Percentiles rank a stretch among this genome's conserved stretches.
Evolutionary conservation across 1,140 invertebrate species (phyloP).

Genomic region (Artemia franciscana): DNA sequence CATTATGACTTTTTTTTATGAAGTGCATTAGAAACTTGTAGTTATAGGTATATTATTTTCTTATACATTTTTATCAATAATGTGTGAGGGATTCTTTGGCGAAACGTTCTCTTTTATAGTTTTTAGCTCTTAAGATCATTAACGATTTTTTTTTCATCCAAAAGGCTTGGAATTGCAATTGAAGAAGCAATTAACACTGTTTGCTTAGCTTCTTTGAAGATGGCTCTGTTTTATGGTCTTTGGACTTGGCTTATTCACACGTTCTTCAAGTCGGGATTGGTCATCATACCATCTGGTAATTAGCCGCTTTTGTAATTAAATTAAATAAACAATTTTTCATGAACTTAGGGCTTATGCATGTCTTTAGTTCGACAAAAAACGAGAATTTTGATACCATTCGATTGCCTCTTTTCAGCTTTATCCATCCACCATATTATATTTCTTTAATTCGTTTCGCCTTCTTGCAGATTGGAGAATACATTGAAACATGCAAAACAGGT

Average conservation of each 20-base stretch:
- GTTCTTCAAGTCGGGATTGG: slow-evolving; percentile 76
- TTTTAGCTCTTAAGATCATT: too few relatives aligned
- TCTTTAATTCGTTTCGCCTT: too few relatives aligned
- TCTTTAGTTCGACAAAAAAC: too few relatives aligned
- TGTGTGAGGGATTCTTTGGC: background rate
- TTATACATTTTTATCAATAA: background rate
- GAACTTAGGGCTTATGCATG: too few relatives aligned
- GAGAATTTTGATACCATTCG: too few relatives aligned
- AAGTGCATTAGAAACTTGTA: background rate
- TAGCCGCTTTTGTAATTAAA: too few relatives aligned
- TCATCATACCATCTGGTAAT: slow-evolving; percentile 73
- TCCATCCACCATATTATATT: too few relatives aligned
- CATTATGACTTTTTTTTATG: slow-evolving; percentile 2
- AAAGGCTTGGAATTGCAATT: slow-evolving; percentile 47
- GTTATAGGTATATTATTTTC: background rate
- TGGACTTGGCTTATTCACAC: slow-evolving; percentile 96
- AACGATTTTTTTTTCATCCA: background rate
- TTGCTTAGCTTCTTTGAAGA: slow-evolving; percentile 84
- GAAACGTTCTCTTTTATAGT: background rate
- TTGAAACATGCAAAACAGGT: too few relatives aligned
- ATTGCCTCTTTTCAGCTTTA: too few relatives aligned
- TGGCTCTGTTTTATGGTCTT: slow-evolving; percentile 85
- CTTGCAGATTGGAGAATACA: too few relatives aligned
- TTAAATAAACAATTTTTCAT: too few relatives aligned
- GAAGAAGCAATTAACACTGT: slow-evolving; percentile 47